phyloP scores from a whole-genome alignment of 2,113 vertebrate species.

The Sinocyclocheilus anophthalmus region DNA sequence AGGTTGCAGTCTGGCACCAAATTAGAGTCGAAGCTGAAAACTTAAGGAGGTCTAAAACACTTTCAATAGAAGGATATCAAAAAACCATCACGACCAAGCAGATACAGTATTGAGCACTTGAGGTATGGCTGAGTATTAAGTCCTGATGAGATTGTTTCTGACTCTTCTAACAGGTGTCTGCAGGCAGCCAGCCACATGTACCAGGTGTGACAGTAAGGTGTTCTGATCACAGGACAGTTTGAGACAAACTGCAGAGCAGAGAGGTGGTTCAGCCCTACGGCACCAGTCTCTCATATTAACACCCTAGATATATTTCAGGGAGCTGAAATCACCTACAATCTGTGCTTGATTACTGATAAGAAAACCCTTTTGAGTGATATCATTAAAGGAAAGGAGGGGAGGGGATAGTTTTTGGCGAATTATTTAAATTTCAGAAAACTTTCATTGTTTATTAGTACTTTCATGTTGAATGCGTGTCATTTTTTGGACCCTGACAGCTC shows the following conservation, averaged over 20 bases:
- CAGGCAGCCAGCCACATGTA: background rate
- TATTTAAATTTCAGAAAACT: background rate
- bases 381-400: background rate
- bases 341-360: background rate
- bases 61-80: background rate
- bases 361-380: background rate
- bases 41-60: background rate
- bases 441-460: background rate
- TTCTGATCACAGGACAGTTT: background rate
- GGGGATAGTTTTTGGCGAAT: background rate
- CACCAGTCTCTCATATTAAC: background rate
- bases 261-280: background rate
- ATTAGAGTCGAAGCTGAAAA: background rate
- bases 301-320: background rate
- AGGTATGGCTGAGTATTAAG: background rate
- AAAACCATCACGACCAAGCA: background rate
- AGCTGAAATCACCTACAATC: background rate
- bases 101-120: background rate
- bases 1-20: background rate
- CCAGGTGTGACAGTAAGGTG: conserved; percentile 9
- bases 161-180: conserved; percentile 2
- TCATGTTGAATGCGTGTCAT: background rate
- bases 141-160: background rate
- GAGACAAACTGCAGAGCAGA: background rate
- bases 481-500: too few relatives aligned